Base-by-base conservation (phyloP, 2,113 vertebrate species). In the Odobenus rosmarus region DNA sequence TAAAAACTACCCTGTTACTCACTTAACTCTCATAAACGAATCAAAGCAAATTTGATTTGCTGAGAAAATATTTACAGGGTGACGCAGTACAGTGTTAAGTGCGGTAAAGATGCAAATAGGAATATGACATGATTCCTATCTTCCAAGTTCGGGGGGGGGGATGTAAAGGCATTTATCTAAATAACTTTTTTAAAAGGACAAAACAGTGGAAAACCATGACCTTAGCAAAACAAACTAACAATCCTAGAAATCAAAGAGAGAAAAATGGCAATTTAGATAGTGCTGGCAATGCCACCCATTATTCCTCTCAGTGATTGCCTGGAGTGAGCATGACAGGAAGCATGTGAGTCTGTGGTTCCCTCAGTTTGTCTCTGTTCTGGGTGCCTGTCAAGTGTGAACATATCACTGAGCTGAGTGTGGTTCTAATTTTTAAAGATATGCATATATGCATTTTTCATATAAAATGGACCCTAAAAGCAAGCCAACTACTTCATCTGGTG, bases 341-440 rank as follows among this genome's bases (percentile, higher is more conserved):
- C 3, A 72, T 4, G 2, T 1, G 11, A 85, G 26, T 59, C 26
- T 46, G 26, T 90, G 53, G 36, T 59, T 90, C n/a, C 93, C n/a
- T 87, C 23, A 2, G 18, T 23, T 76, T 85, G 10, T 62, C 33
- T 31, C 55, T 81, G 16, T 77, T 42, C 76, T 24, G 74, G 69
- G 42, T 42, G 24, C 61, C n/a, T 85, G 46, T 85, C 55, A 85
- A 88, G 31, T 81, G 39, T 15, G 33, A 85, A 24, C 55, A 49
- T 81, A 31, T 90, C 42, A 67, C 89, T 82, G 42, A 64, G 33
- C 36, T 93, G 55, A 85, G 31, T 93, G 51, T 91, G 77, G 88
- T 85, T 88, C 86, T 93, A 59, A 85, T 80, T 93, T 93, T 97
- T 88, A 96, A 93, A 93, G 71, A 93, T 31, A 91, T 53, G n/a